Conservation (phyloP, 2,113 vertebrate genomes). For the Macroglossus sobrinus region DNA sequence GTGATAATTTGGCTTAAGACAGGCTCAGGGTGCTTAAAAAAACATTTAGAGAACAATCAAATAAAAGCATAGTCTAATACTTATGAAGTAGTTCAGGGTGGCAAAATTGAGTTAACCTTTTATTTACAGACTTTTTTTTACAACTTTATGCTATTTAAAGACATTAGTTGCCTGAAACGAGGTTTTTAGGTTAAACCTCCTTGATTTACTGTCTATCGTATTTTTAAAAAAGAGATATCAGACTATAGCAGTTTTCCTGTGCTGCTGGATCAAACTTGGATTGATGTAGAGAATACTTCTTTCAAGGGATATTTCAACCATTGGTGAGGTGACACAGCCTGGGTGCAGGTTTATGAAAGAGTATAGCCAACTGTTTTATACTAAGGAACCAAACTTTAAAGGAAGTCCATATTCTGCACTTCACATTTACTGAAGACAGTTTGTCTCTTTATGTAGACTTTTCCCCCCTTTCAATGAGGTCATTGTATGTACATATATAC, state of each 20-base stretch:
- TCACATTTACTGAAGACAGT: neutral
- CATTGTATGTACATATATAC: too few relatives aligned
- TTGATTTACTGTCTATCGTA: neutral
- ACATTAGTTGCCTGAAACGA: neutral
- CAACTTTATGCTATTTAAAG: neutral
- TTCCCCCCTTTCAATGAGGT: neutral
- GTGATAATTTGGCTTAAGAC: neutral
- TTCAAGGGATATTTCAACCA: neutral
- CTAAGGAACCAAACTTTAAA: neutral
- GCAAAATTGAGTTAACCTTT: conserved; percentile 21
- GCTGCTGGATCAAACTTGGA: neutral
- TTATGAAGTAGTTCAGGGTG: neutral
- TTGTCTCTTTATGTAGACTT: neutral
- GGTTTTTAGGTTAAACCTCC: neutral
- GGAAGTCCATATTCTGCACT: neutral
- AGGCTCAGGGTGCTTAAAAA: neutral
- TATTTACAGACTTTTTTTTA: neutral
- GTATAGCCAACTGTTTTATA: neutral
- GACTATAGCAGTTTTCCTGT: neutral
- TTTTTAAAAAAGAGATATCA: neutral
- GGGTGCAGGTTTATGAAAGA: neutral
- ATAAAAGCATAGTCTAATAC: neutral
- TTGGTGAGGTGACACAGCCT: neutral
- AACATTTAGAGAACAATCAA: neutral
- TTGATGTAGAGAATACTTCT: neutral